Evolutionary conservation across 30 jellyfish, hydroid and myxozoan genomes (phyloP).

Genomic region (Catostylus mosaicus): DNA sequence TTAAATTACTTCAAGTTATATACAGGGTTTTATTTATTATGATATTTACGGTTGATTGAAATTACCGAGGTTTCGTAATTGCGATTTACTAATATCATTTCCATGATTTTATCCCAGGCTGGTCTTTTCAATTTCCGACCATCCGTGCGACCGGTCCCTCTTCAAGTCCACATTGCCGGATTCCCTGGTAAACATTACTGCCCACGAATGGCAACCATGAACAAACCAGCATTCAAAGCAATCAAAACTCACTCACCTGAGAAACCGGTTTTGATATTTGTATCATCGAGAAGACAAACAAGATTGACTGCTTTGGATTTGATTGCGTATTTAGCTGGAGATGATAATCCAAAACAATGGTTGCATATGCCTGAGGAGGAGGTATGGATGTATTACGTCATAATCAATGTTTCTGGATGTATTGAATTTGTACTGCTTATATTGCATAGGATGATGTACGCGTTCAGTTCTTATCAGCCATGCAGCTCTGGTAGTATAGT

Average conservation of each 20-base stretch:
- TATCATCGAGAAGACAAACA: conserved; percentile 98
- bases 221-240: conserved; percentile 96
- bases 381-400: conserved; percentile 31
- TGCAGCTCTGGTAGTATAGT: no score
- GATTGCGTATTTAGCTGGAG: conserved; percentile 95
- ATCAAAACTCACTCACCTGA: conserved; percentile 97
- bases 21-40: no score
- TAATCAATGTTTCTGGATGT: no score
- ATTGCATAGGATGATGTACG: no score
- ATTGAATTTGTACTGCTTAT: no score
- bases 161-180: conserved; percentile 99
- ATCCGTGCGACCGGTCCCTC: conserved; percentile 99
- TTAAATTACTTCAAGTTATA: no score
- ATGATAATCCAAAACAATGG: conserved; percentile 97
- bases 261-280: conserved; percentile 95
- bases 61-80: no score
- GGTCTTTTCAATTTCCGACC: conserved; percentile 99
- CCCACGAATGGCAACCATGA: conserved; percentile 99
- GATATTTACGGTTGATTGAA: no score
- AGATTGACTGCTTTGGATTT: conserved; percentile 96
- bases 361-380: conserved; percentile 89
- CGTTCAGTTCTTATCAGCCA: no score
- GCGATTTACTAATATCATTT: neutral
- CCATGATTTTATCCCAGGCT: conserved; percentile 57
- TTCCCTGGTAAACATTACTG: conserved; percentile 99